Evolutionary conservation across 2,113 vertebrate species (phyloP).

Genomic region (Sinocyclocheilus anshuiensis): DNA sequence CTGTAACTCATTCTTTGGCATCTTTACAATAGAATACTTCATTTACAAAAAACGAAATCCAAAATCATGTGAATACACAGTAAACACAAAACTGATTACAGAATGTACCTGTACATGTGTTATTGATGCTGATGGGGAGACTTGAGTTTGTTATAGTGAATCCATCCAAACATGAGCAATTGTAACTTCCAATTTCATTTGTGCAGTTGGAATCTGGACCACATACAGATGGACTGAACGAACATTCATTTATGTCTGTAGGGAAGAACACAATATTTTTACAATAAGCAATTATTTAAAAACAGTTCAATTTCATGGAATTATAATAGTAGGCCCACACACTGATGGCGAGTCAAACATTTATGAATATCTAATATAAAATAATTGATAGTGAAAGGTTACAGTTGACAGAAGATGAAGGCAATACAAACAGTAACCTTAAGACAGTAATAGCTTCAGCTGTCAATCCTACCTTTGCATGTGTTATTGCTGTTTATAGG

Average conservation of each 20-base stretch:
- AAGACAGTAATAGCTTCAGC: background rate
- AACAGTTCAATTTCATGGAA: background rate
- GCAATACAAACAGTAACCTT: background rate
- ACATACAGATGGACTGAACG: too few species aligned
- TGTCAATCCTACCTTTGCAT: slow-evolving; percentile 6
- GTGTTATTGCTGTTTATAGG: background rate
- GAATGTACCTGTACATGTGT: too few species aligned
- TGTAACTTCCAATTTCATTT: background rate
- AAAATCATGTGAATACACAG: too few species aligned
- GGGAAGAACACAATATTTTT: background rate
- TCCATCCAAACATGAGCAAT: too few species aligned
- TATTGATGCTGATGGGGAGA: too few species aligned
- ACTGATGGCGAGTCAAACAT: background rate
- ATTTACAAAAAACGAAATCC: too few species aligned
- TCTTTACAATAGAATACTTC: too few species aligned
- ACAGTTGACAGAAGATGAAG: background rate
- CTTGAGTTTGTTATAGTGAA: too few species aligned
- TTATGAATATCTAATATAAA: background rate
- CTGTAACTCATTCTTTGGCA: too few species aligned
- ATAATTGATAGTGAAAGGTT: background rate
- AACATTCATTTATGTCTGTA: background rate
- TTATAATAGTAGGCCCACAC: background rate
- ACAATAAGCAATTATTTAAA: background rate
- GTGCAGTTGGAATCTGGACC: background rate
- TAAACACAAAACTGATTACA: too few species aligned